Conservation (phyloP, 1,140 invertebrate species). For the Phymorhynchus buccinoides region DNA sequence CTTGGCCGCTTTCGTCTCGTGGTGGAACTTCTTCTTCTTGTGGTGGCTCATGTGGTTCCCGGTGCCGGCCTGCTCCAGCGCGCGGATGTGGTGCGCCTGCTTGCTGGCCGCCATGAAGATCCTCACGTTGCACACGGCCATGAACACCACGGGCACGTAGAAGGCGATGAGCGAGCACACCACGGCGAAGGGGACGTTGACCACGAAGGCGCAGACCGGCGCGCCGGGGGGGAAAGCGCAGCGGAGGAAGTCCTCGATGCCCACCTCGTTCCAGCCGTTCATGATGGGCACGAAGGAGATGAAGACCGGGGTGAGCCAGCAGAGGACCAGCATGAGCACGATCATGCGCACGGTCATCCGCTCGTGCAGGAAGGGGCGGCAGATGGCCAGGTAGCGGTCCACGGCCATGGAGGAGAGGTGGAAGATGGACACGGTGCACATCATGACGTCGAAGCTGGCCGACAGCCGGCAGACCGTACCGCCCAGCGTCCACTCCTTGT, state of each 20-base stretch:
- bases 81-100: constrained; percentile 67
- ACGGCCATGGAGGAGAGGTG: constrained; percentile 98
- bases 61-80: constrained; percentile 57
- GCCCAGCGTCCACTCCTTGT: constrained; percentile 94
- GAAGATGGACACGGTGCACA: constrained; percentile 97
- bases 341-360: constrained; percentile 88
- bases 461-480: constrained; percentile 96
- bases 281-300: constrained; percentile 98
- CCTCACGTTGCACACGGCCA: constrained; percentile 96
- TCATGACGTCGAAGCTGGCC: constrained; percentile 99
- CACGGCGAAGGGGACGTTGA: constrained; percentile 66
- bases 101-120: constrained; percentile 76
- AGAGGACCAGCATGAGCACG: constrained; percentile 91
- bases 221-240: constrained; percentile 54
- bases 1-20: constrained; percentile 77
- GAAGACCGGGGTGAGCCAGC: constrained; percentile 94
- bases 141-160: constrained; percentile 94
- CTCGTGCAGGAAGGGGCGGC: constrained; percentile 96
- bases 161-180: constrained; percentile 96
- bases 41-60: constrained; percentile 51
- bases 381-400: constrained; percentile 98
- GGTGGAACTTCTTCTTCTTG: constrained; percentile 59
- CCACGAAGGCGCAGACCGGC: constrained; percentile 59
- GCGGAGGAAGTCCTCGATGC: constrained; percentile 60
- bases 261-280: constrained; percentile 84